Evolutionary conservation across 2,888 invertebrate genomes (phyloP).

Genomic region (Scaptomyza cyrtandrae): DNA sequence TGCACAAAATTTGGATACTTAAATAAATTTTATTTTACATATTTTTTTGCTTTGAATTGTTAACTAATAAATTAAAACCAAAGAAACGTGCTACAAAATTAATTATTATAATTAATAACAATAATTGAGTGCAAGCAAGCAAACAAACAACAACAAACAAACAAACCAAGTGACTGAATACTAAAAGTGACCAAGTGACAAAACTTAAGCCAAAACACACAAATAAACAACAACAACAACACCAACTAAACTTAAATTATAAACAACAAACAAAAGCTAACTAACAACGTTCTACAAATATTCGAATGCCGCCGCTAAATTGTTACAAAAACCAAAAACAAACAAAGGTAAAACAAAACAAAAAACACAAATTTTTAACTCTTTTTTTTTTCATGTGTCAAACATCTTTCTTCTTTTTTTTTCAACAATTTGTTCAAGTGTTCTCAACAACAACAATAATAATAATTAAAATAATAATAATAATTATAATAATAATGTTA

Average conservation of each 20-base stretch:
- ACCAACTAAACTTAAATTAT: slow-evolving; percentile 1
- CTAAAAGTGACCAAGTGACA: slow-evolving; percentile 27
- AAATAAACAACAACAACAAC: slow-evolving; percentile 6
- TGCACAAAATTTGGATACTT: slow-evolving; percentile 36
- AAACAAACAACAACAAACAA: no score
- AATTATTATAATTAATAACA: slow-evolving; percentile 14
- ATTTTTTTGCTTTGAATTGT: slow-evolving; percentile 35
- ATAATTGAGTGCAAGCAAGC: slow-evolving; percentile 41
- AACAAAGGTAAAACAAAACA: slow-evolving; percentile 51
- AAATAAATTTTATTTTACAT: slow-evolving; percentile 32
- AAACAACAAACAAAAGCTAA: no score
- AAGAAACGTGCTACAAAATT: slow-evolving; percentile 50
- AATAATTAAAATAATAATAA: slow-evolving; percentile 6
- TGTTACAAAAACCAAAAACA: slow-evolving; percentile 50
- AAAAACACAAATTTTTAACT: slow-evolving; percentile 7
- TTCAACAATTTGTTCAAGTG: slow-evolving; percentile 43
- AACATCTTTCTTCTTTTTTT: not conserved
- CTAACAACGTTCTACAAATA: slow-evolving; percentile 18
- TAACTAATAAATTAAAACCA: slow-evolving; percentile 38
- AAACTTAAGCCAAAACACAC: slow-evolving; percentile 35
- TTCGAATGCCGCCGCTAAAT: slow-evolving; percentile 74
- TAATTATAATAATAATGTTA: slow-evolving; percentile 10
- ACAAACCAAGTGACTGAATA: slow-evolving; percentile 15
- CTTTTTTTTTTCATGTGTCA: slow-evolving; percentile 42
- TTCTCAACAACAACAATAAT: not conserved